Evolutionary conservation across 1,140 invertebrate species (phyloP).

Genomic region (Cotesia vestalis): DNA sequence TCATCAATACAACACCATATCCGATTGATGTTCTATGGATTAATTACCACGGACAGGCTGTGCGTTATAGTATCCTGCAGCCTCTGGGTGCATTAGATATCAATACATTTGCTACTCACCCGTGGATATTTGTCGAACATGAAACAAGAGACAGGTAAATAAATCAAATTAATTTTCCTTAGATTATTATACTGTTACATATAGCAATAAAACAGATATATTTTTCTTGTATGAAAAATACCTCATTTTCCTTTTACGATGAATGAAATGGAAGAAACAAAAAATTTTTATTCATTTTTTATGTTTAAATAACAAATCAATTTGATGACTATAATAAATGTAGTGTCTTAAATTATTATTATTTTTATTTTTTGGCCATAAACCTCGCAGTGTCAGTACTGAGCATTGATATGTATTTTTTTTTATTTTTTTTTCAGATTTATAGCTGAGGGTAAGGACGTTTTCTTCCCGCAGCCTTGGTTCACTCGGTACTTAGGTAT

Average conservation of each 20-base stretch:
- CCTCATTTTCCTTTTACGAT: background rate
- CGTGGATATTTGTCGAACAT: conserved; percentile 76
- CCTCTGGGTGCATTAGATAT: conserved; percentile 69
- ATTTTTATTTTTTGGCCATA: background rate
- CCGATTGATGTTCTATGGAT: conserved; percentile 78
- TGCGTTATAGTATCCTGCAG: conserved; percentile 68
- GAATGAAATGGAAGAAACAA: background rate
- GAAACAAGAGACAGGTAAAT: conserved; percentile 69
- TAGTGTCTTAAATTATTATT: background rate
- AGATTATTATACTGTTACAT: background rate
- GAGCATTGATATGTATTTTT: conserved; percentile 10
- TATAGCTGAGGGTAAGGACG: conserved; percentile 50
- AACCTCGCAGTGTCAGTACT: background rate
- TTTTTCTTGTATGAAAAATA: background rate
- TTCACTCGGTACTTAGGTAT: conserved; percentile 38
- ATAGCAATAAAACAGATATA: background rate
- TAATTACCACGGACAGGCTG: conserved; percentile 72
- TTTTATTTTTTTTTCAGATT: conserved; percentile 48
- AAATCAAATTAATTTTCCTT: background rate
- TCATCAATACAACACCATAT: conserved; percentile 73
- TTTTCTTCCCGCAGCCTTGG: conserved; percentile 57
- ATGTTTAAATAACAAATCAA: background rate
- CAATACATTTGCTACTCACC: conserved; percentile 77
- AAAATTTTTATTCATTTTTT: too few relatives aligned
- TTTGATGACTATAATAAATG: too few relatives aligned